phyloP scores from a whole-genome alignment of 1,140 invertebrate species.

The Procambarus virginalis region DNA sequence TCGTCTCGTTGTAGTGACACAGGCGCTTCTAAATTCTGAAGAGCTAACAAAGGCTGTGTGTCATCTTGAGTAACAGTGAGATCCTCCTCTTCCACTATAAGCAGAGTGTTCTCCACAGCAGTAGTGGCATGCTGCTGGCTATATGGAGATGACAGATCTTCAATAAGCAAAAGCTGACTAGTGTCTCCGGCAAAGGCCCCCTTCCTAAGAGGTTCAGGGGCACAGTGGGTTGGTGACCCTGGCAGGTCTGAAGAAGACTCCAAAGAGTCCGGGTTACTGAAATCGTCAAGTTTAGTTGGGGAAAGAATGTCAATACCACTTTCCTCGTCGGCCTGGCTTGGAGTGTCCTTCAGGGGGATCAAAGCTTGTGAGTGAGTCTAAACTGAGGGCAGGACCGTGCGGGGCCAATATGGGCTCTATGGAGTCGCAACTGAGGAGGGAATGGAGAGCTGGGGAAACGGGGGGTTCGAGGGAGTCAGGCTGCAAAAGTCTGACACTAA shows the following conservation, averaged over 20 bases:
- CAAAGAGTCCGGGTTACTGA: slow-evolving; percentile 57
- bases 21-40: neutral
- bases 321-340: slow-evolving; percentile 12
- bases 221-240: slow-evolving; percentile 11
- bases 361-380: slow-evolving; percentile 12
- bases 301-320: slow-evolving; percentile 60
- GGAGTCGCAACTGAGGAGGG: slow-evolving; percentile 54
- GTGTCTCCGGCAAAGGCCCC: neutral
- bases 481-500: slow-evolving; percentile 47
- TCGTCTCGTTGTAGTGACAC: neutral
- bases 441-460: slow-evolving; percentile 26
- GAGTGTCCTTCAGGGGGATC: slow-evolving; percentile 13
- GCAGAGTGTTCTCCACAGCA: neutral
- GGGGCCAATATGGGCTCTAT: slow-evolving; percentile 26
- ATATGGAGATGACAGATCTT: neutral
- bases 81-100: neutral
- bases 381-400: slow-evolving; percentile 5
- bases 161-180: neutral
- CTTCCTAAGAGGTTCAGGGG: slow-evolving; percentile 8
- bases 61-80: neutral
- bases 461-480: slow-evolving; percentile 58
- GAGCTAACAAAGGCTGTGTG: neutral
- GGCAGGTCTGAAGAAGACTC: slow-evolving; percentile 54
- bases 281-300: slow-evolving; percentile 49
- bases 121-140: neutral